Evolutionary conservation across 2,113 vertebrate genomes (phyloP), one percentile per base, ranked within the genome.

Genomic region (Prionailurus viverrinus): DNA sequence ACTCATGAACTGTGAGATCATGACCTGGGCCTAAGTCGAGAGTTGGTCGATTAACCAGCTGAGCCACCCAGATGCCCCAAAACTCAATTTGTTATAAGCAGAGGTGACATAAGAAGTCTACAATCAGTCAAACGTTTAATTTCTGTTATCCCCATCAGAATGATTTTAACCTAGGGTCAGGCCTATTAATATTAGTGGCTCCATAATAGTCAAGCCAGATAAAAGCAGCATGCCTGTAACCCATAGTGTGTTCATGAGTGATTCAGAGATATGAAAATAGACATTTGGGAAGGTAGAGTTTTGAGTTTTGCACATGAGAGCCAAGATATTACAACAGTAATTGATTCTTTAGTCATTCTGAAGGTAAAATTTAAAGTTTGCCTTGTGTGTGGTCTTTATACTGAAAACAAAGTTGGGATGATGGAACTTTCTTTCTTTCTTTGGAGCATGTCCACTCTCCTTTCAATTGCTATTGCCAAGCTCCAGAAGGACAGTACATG

Each of bases 351-450:
- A 88, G 45, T 78, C 48, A 25, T n/a, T 55, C 13, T 83, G 33
- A 89, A 94, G 31, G 18, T 86, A 94, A 87, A 78, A n/a, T 85
- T 55, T 76, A 69, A 80, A 86, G 5, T 51, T 88, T 92, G 1
- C 27, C 65, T 84, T 84, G 85, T 18, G 14, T 87, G 93, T 91
- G 9, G n/a, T 31, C 39, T 93, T 93, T 48, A 80, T 45, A 45
- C 7, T 76, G 80, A 69, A 61, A 89, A 45, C 0, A 33, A 48
- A 71, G 33, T 73, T 87, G 25, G 14, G 6, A 65, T 18, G 25
- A 71, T 61, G 33, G 23, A 23, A 29, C 29, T 66, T 92, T 81
- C 11, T 82, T 95, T 90, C 63, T 15, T 78, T 78, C 29, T 73
- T 41, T 58, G 29, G 18, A 79, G 27, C 48, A 51, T 87, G 21